These are phyloP conservation scores for Hyperoodon ampullatus DNA, from an alignment of 2,113 vertebrate genomes.

Conservation along the genomic window DNA sequence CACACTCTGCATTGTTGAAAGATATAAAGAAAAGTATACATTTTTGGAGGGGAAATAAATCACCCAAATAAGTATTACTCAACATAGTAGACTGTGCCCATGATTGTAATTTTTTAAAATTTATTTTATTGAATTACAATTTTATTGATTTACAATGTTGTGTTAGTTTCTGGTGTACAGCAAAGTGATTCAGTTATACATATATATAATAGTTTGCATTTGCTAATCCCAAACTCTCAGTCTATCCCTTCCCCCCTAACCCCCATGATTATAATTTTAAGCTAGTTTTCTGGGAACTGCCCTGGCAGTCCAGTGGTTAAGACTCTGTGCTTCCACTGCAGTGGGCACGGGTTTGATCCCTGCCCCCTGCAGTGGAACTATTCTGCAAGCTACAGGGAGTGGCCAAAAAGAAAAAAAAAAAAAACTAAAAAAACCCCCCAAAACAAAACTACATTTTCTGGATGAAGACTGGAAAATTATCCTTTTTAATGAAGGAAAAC, in stretches of 20 bases:
- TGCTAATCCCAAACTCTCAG: neutral
- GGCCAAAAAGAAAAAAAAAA: no score
- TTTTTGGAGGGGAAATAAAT: neutral
- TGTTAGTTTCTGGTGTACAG: neutral
- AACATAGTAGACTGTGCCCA: neutral
- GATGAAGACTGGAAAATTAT: neutral
- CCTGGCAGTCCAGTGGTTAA: no score
- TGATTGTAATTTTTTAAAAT: neutral
- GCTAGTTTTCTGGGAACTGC: neutral
- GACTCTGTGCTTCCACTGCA: no score
- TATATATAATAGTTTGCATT: neutral
- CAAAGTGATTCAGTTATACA: neutral
- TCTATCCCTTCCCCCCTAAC: neutral
- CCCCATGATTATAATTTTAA: neutral
- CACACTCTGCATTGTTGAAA: neutral
- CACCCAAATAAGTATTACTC: neutral
- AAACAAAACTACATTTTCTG: neutral
- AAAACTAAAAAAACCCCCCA: no score
- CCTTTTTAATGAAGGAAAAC: conserved; percentile 18
- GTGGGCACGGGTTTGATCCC: no score
- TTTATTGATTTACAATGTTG: neutral
- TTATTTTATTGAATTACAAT: neutral
- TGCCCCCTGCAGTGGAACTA: no score
- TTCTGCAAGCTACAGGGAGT: no score
- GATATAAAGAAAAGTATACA: neutral